Conservation (phyloP, 2,888 invertebrate genomes). For the Euplexia lucipara region DNA sequence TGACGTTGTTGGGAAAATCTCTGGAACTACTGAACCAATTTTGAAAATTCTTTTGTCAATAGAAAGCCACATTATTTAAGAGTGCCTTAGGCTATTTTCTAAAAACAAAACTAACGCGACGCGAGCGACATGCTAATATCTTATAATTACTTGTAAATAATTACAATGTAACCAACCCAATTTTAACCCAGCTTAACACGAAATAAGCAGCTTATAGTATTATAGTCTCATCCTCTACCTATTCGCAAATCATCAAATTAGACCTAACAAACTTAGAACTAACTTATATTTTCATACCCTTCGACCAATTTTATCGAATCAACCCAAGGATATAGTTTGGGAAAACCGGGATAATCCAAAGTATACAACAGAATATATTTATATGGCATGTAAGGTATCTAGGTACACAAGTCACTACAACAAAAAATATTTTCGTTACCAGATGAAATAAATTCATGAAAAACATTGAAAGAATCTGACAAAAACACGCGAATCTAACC, state of each 20-base stretch:
- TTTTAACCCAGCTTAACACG: not conserved
- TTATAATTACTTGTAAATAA: too few species aligned
- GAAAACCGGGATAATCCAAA: constrained; percentile 22
- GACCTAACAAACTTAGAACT: constrained; percentile 12
- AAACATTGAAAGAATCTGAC: constrained; percentile 28
- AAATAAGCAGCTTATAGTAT: constrained; percentile 2
- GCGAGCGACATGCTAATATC: too few species aligned
- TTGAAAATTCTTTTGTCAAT: too few species aligned
- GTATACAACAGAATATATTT: constrained; percentile 16
- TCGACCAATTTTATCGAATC: constrained; percentile 30
- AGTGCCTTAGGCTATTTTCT: too few species aligned
- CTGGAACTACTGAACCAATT: too few species aligned
- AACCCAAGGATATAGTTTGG: constrained; percentile 22
- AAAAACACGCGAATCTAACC: constrained; percentile 37
- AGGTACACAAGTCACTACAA: not conserved
- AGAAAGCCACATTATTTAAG: too few species aligned
- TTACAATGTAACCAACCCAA: not conserved
- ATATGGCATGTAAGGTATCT: not conserved
- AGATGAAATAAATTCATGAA: constrained; percentile 42
- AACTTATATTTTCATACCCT: constrained; percentile 32
- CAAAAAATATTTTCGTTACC: constrained; percentile 43
- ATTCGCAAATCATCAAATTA: constrained; percentile 13
- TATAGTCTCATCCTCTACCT: not conserved
- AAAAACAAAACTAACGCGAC: too few species aligned
- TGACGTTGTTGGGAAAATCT: too few species aligned